Conservation (phyloP, 2,888 invertebrate genomes). For the Melipona bicolor region DNA sequence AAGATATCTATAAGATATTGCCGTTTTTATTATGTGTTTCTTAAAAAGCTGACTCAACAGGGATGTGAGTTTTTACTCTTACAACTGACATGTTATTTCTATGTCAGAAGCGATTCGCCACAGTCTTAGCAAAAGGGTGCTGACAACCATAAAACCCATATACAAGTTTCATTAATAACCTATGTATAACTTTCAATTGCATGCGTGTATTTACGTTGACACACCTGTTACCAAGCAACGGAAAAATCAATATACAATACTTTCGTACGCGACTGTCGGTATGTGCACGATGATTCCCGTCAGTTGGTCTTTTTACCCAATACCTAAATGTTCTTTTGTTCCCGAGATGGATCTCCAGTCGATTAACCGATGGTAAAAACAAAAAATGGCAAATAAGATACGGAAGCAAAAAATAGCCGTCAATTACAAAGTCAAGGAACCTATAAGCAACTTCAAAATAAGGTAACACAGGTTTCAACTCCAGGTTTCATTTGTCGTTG, state of each 20-base stretch:
- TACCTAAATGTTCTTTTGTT: background rate
- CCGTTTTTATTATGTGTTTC: conserved; percentile 9
- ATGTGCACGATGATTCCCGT: background rate
- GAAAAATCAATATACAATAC: conserved; percentile 56
- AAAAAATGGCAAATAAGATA: conserved; percentile 67
- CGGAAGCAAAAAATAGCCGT: conserved; percentile 79
- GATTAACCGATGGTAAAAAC: background rate
- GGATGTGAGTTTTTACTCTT: conserved; percentile 16
- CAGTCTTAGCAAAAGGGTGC: background rate
- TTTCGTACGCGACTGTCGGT: conserved; percentile 4
- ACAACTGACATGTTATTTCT: conserved; percentile 15
- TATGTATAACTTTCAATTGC: background rate
- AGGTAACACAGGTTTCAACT: conserved; percentile 68
- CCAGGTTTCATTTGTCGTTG: background rate
- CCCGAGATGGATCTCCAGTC: background rate
- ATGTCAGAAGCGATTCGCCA: conserved; percentile 22
- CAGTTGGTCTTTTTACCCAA: background rate
- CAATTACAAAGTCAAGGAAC: conserved; percentile 78
- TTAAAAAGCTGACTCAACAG: conserved; percentile 37
- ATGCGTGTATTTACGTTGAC: background rate
- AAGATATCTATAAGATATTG: conserved; percentile 3
- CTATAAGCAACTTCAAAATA: conserved; percentile 79
- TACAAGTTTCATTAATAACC: no score
- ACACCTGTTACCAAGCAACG: conserved; percentile 57
- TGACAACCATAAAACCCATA: background rate